A percentile compares a stretch with the other conserved stretches of the same genome.
These are phyloP conservation scores for Anoura caudifer DNA, from an alignment of 2,113 vertebrate genomes.

Conservation along the genomic window DNA sequence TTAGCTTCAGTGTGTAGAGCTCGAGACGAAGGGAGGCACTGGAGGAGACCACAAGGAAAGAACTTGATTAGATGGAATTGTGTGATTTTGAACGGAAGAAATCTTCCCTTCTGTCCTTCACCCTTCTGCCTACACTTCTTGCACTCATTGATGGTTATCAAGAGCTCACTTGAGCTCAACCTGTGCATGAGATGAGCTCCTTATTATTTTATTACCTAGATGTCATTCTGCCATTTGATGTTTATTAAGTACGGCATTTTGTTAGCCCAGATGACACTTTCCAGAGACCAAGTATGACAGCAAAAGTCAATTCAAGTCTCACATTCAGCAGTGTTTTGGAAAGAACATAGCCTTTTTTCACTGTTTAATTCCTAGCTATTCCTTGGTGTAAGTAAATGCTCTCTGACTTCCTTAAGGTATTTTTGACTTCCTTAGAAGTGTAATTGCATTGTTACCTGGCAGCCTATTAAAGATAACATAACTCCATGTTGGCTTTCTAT, in stretches of 20 bases:
- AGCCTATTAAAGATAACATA: conserved; percentile 5
- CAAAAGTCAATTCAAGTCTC: neutral
- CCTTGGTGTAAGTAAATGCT: conserved; percentile 14
- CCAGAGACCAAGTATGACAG: conserved; percentile 24
- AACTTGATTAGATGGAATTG: neutral
- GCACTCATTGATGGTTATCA: neutral
- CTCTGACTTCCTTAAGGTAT: conserved; percentile 2
- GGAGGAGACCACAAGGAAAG: neutral
- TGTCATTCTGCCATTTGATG: neutral
- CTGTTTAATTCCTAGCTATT: conserved; percentile 30
- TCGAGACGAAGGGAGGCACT: neutral
- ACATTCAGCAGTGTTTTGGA: neutral
- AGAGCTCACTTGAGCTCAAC: neutral
- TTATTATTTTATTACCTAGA: conserved; percentile 32
- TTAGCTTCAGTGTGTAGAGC: neutral
- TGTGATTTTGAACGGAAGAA: neutral
- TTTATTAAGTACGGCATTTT: conserved; percentile 35
- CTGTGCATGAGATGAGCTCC: neutral
- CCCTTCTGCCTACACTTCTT: neutral
- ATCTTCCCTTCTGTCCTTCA: neutral
- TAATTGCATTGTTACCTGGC: neutral
- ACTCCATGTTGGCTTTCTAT: conserved; percentile 1
- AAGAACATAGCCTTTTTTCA: conserved; percentile 20
- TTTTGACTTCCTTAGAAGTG: conserved; percentile 30
- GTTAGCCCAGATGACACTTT: conserved; percentile 29